Evolutionary conservation across 2,888 invertebrate species (phyloP).

Genomic region (Belgica antarctica): DNA sequence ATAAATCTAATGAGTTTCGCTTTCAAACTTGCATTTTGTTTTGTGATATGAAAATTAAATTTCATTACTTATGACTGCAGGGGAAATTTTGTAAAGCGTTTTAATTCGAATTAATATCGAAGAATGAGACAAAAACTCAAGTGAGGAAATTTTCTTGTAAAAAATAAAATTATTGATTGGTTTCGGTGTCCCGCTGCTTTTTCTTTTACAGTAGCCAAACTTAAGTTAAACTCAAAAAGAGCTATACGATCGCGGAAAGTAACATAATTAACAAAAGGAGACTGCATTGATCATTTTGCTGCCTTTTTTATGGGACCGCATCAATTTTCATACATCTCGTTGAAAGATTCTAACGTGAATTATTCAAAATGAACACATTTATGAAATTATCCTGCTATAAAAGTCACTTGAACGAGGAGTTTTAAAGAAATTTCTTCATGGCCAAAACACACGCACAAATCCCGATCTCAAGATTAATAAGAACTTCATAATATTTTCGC

Average conservation of each 20-base stretch:
- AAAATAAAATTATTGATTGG: slow-evolving; percentile 25
- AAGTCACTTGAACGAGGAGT: too few relatives aligned
- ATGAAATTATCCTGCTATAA: too few relatives aligned
- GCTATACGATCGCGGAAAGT: slow-evolving; percentile 30
- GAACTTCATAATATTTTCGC: neutral
- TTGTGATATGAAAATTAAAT: neutral
- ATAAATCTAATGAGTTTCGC: neutral
- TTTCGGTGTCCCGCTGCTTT: slow-evolving; percentile 32
- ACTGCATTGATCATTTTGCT: neutral
- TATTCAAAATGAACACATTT: neutral
- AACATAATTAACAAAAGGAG: slow-evolving; percentile 20
- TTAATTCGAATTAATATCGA: neutral
- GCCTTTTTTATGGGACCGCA: neutral
- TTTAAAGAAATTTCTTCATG: too few relatives aligned
- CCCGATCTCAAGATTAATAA: neutral
- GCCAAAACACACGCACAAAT: too few relatives aligned
- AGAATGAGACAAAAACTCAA: neutral
- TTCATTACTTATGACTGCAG: neutral
- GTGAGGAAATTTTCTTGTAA: neutral
- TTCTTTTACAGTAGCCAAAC: slow-evolving; percentile 38
- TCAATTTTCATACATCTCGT: neutral
- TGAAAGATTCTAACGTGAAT: neutral
- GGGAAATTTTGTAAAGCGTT: neutral
- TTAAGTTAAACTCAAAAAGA: slow-evolving; percentile 4
- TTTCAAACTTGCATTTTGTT: neutral